phyloP scores from a whole-genome alignment of 1,140 invertebrate species.

The Drosophila tani region DNA sequence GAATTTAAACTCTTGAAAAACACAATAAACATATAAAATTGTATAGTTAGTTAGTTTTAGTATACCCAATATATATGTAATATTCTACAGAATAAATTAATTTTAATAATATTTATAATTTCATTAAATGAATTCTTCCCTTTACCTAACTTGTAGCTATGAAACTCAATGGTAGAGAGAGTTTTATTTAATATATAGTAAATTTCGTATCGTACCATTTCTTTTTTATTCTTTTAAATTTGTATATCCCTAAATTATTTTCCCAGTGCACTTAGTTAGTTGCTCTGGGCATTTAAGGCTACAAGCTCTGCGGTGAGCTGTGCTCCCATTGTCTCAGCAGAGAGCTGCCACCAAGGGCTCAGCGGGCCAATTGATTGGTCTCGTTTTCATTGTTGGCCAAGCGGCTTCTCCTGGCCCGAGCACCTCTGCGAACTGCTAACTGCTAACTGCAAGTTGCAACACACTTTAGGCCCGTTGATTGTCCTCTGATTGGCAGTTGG shows the following conservation, averaged over 20 bases:
- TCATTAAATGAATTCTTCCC: no score
- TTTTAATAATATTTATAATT: no score
- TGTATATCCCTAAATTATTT: no score
- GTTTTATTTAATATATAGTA: no score
- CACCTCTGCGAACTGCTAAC: constrained; percentile 1
- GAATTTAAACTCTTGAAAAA: no score
- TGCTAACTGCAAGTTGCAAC: constrained; percentile 49
- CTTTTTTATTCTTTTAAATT: background rate
- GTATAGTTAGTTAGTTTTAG: no score
- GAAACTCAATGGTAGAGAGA: no score
- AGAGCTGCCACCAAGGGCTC: constrained; percentile 57
- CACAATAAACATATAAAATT: no score
- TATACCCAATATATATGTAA: no score
- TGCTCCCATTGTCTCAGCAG: constrained; percentile 56
- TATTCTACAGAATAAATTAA: no score
- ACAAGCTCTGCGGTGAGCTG: constrained; percentile 37
- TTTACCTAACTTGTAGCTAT: no score
- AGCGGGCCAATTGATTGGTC: constrained; percentile 65
- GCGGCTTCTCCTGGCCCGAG: constrained; percentile 23
- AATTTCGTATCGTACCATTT: no score
- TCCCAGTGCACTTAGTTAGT: constrained; percentile 2
- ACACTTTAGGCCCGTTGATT: constrained; percentile 58
- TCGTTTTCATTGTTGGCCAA: constrained; percentile 63
- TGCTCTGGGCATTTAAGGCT: constrained; percentile 34
- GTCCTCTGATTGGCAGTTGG: constrained; percentile 69